These are phyloP conservation scores for Trimorus sp. DNA, from an alignment of 2,888 invertebrate genomes.

Conservation along the genomic window DNA sequence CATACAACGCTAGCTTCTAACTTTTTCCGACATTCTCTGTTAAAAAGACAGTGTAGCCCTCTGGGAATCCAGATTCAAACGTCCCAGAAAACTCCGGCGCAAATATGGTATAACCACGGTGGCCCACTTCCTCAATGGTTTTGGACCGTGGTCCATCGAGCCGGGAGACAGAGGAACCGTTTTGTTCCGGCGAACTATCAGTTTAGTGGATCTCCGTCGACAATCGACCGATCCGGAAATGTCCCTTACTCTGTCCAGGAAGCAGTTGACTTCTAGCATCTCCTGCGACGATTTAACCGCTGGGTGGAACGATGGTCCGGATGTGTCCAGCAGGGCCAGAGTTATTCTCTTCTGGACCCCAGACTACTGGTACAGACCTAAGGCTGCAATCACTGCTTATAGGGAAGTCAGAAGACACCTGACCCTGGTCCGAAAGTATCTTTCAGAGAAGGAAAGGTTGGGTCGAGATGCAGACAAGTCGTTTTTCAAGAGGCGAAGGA, in stretches of 20 bases:
- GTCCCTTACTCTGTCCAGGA: slow-evolving; percentile 80
- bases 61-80: slow-evolving; percentile 19
- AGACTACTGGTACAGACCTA: slow-evolving; percentile 83
- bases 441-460: slow-evolving; percentile 47
- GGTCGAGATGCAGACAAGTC: background rate
- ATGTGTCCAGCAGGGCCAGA: slow-evolving; percentile 71
- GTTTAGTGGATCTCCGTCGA: slow-evolving; percentile 80
- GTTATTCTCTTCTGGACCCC: slow-evolving; percentile 84
- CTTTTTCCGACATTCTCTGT: too few species aligned
- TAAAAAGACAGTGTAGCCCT: slow-evolving; percentile 13
- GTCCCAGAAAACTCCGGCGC: slow-evolving; percentile 71
- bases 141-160: slow-evolving; percentile 82
- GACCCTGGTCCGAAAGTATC: slow-evolving; percentile 64
- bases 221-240: slow-evolving; percentile 80
- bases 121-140: slow-evolving; percentile 82
- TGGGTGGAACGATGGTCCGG: slow-evolving; percentile 56
- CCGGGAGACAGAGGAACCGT: slow-evolving; percentile 81
- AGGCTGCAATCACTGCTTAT: slow-evolving; percentile 81
- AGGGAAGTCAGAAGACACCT: slow-evolving; percentile 80
- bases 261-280: slow-evolving; percentile 81
- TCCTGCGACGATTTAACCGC: slow-evolving; percentile 80
- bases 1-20: too few species aligned
- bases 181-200: slow-evolving; percentile 81
- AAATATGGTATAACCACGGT: slow-evolving; percentile 82
- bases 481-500: slow-evolving; percentile 22